Percentiles rank a stretch among this genome's conserved stretches.
Evolutionary conservation across 1,140 invertebrate species (phyloP).

Genomic region (Delia radicum): DNA sequence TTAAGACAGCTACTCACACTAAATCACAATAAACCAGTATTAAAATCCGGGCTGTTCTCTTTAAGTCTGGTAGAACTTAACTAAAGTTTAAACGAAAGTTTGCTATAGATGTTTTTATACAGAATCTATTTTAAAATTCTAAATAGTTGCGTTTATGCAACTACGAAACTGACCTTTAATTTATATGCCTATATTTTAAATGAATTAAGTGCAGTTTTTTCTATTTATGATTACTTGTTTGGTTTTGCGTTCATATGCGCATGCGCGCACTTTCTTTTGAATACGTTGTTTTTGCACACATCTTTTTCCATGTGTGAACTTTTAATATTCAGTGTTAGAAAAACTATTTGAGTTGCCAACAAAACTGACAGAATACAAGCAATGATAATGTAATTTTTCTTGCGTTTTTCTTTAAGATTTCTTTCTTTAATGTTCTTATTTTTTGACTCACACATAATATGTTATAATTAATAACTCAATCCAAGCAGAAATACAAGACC

Average conservation of each 20-base stretch:
- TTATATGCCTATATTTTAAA: neutral
- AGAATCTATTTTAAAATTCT: neutral
- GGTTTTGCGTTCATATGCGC: neutral
- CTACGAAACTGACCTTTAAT: neutral
- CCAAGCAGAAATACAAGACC: conserved; percentile 43
- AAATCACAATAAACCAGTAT: neutral
- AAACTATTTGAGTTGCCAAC: conserved; percentile 12
- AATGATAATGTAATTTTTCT: neutral
- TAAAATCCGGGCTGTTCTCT: too few relatives aligned
- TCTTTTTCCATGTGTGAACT: neutral
- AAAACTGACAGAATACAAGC: conserved; percentile 1
- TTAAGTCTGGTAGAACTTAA: too few relatives aligned
- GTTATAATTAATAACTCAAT: conserved; percentile 54
- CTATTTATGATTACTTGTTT: neutral
- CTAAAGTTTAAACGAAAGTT: too few relatives aligned
- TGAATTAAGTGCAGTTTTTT: neutral
- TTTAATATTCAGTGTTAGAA: conserved; percentile 8
- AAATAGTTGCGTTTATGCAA: neutral
- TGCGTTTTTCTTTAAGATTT: neutral
- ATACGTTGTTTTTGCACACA: too few relatives aligned
- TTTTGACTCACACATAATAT: neutral
- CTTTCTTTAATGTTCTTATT: neutral
- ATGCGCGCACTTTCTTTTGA: neutral
- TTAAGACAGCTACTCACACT: neutral
- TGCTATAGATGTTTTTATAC: neutral